Base-by-base conservation (phyloP, 2,888 invertebrate species). In the Teinopalpus imperialis region DNA sequence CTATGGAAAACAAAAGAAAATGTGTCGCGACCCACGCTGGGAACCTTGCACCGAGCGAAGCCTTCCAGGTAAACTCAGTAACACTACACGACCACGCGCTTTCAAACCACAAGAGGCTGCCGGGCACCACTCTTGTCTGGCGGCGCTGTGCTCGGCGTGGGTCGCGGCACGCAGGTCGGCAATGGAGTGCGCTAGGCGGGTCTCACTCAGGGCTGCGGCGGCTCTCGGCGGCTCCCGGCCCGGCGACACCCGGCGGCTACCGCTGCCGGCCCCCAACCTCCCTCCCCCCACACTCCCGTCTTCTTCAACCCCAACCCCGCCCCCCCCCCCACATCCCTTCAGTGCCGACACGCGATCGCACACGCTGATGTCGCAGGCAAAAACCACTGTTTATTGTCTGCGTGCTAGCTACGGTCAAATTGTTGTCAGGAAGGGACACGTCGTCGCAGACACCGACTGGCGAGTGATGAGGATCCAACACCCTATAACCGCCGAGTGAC, bases 381-480 rank as follows among this genome's bases (percentile, higher is more conserved):
- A 43, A 53, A 37, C 39, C 58, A 6, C 27, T 13, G 2, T 8
- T n/a, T 13, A 4, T 49, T 50, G 21, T 30, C 20, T 8, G 29
- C n/a, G n/a, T n/a, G n/a, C n/a, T n/a, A n/a, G n/a, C n/a, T n/a
- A n/a, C n/a, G n/a, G n/a, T n/a, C n/a, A n/a, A n/a, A n/a, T n/a
- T n/a, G n/a, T n/a, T n/a, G n/a, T n/a, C n/a, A n/a, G n/a, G n/a
- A n/a, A n/a, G n/a, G n/a, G n/a, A n/a, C n/a, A n/a, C n/a, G n/a
- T n/a, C n/a, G n/a, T n/a, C n/a, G n/a, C n/a, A n/a, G n/a, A n/a
- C n/a, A n/a, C n/a, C n/a, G n/a, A n/a, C n/a, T n/a, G n/a, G n/a
- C n/a, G n/a, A n/a, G n/a, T n/a, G n/a, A n/a, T n/a, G n/a, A n/a
- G n/a, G n/a, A n/a, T n/a, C n/a, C n/a, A n/a, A n/a, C n/a, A n/a